phyloP scores from a whole-genome alignment of 2,797 vertebrate species.

The Perodicticus potto region DNA sequence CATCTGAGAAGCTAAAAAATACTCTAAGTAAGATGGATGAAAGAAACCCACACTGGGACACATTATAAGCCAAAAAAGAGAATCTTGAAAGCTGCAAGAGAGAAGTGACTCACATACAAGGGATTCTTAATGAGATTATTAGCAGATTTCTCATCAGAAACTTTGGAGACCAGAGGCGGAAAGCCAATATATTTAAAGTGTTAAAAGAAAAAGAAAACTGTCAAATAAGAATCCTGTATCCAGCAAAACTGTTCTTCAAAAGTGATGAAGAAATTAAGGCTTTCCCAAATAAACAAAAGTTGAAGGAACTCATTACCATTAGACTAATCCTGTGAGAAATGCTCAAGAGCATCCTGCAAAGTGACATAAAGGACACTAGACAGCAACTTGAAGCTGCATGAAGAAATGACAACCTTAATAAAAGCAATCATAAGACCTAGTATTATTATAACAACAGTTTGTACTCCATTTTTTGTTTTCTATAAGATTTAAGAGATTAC shows the following conservation, averaged over 20 bases:
- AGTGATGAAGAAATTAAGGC: background rate
- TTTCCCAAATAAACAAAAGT: background rate
- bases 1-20: background rate
- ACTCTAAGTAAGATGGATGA: background rate
- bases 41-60: background rate
- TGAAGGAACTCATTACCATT: background rate
- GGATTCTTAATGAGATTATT: background rate
- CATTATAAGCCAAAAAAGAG: background rate
- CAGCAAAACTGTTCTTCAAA: background rate
- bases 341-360: background rate
- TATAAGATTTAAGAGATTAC: background rate
- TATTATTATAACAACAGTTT: background rate
- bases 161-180: background rate
- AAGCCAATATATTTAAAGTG: background rate
- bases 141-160: background rate
- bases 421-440: background rate
- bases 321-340: background rate
- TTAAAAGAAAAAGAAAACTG: background rate
- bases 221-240: background rate
- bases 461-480: background rate
- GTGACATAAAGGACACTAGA: background rate
- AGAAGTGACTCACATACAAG: background rate
- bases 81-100: background rate
- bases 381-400: background rate
- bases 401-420: background rate